Evolutionary conservation across 2,888 invertebrate species (phyloP), one percentile per base, ranked within the genome.

Genomic region (Petrolisthes cinctipes): DNA sequence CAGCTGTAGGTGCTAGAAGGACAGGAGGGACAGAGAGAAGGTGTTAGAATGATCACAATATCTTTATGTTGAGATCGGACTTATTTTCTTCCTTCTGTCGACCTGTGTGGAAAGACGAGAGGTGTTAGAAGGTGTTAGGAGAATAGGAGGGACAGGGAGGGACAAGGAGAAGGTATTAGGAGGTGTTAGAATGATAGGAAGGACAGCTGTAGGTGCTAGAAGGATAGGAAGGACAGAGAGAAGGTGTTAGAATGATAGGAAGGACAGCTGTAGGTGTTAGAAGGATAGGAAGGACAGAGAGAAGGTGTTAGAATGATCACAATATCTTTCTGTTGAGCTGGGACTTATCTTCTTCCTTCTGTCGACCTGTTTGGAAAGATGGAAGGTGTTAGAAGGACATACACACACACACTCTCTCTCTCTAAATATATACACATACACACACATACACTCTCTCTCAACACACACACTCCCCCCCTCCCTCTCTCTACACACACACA

Each of bases 31-130:
- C 66, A 80, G 85, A 37, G 75, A 75, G 75, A 75, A 20, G n/a
- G n/a, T n/a, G n/a, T n/a, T n/a, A 57, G 89, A 90, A 5, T 89
- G 89, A n/a, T 73, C 83, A 86, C 90, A 90, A 76, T 89, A 89
- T 14, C 90, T 86, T 71, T 90, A 89, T 14, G 73, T 61, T 61
- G 89, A 73, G 83, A 86, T 88, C 14, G 90, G 90, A 57, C 89
- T 90, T 3, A 87, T 57, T 54, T 88, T 88, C 66, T 88, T 86
- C 17, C 90, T 85, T 5, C 37, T 79, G 80, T 89, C 87, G 56
- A 73, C 57, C 87, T 85, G 83, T 20, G 80, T 11, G 4, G 20
- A n/a, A 17, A 85, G 66, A 75, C 11, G n/a, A n/a, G 75, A 75
- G 75, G n/a, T 7, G n/a, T 7, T 14, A 20, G 73, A 5, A 73